Evolutionary conservation across 2,888 invertebrate genomes (phyloP), one percentile per base, ranked within the genome.

Genomic region (Dysmachus trigonus): DNA sequence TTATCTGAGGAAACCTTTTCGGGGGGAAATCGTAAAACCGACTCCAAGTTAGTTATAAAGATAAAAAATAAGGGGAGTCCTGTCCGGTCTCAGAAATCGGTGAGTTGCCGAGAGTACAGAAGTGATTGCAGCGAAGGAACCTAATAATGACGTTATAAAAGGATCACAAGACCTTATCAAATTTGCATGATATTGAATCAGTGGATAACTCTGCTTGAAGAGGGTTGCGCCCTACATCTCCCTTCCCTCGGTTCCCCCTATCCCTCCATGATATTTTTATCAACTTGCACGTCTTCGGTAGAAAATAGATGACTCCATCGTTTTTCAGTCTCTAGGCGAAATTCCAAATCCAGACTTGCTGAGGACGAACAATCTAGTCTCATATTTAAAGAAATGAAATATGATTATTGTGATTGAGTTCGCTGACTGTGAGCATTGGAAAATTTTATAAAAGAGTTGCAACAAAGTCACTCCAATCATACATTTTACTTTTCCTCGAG

Each of bases 131-230:
- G 18, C 13, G 6, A n/a, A 47, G 79, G 30, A 27, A n/a, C 22
- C 62, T 72, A 41, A 38, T 72, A 83, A 83, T 83, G 72, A 83
- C 27, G 38, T 72, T 83, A 83, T 72, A 72, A 83, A 83, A 47
- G 72, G 83, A 72, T 83, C 72, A 38, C 30, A 72, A 38, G 71
- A 41, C 41, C 53, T 83, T 83, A 83, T 83, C 72, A 83, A 83
- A 83, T 83, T 83, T 83, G 41, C 83, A 83, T 83, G 83, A 72
- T 83, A 83, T 83, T 72, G 72, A 83, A 83, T 72, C 71, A 83
- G 27, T 72, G 72, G 41, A 38, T 82, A 53, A 47, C 7, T 62
- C 62, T 62, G 27, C 22, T 62, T 62, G 62, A 62, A 27, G 62
- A 62, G 27, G 62, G 62, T 62, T 62, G 18, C 47, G 47, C n/a